A percentile compares a stretch with the other conserved stretches of the same genome.
phyloP scores from a whole-genome alignment of 2,888 invertebrate species.

The Brachypterus glaber region DNA sequence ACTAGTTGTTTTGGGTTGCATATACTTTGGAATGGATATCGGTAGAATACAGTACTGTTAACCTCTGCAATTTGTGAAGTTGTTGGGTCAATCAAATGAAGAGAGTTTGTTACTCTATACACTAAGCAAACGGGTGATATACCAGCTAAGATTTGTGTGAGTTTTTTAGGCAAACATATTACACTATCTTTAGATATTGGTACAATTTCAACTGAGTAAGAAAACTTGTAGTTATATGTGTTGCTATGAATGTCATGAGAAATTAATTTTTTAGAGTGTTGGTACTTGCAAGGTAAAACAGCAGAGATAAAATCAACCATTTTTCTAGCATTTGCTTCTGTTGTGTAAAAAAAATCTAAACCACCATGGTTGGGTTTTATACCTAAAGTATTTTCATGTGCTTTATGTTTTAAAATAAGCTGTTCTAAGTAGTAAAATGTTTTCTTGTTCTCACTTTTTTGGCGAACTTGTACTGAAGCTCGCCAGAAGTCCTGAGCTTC shows the following conservation, averaged over 20 bases:
- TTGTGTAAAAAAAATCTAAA: constrained; percentile 87
- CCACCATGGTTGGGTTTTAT: constrained; percentile 58
- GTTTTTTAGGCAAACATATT: constrained; percentile 78
- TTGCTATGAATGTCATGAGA: constrained; percentile 98
- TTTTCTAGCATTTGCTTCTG: constrained; percentile 84
- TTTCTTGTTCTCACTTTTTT: constrained; percentile 86
- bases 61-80: constrained; percentile 83
- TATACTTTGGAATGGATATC: constrained; percentile 76
- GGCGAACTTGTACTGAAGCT: constrained; percentile 81
- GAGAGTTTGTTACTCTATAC: constrained; percentile 74
- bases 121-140: constrained; percentile 84
- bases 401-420: constrained; percentile 88
- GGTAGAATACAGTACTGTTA: constrained; percentile 70
- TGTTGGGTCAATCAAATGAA: constrained; percentile 89
- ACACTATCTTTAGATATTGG: constrained; percentile 92
- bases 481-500: constrained; percentile 99
- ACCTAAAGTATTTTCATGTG: constrained; percentile 81
- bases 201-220: constrained; percentile 89
- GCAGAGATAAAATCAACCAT: constrained; percentile 88
- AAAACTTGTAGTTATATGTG: constrained; percentile 91
- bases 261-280: constrained; percentile 87
- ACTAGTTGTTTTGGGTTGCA: constrained; percentile 85
- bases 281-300: constrained; percentile 79
- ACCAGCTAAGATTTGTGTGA: constrained; percentile 79
- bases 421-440: constrained; percentile 98